phyloP scores from a whole-genome alignment of 2,797 vertebrate genomes.

The Eupleurogrammus muticus region DNA sequence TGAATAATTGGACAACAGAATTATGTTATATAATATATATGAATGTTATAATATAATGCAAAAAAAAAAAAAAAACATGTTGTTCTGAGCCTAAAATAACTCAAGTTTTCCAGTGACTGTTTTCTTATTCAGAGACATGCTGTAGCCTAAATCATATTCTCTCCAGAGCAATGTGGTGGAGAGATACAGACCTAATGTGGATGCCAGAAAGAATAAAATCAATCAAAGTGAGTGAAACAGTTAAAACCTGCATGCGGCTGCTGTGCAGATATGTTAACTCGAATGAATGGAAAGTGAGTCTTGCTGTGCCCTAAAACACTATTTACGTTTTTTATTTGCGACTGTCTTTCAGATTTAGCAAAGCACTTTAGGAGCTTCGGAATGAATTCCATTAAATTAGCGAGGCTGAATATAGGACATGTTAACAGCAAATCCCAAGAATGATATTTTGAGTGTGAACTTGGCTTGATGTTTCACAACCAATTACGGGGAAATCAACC shows the following conservation, averaged over 20 bases:
- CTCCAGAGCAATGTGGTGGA: constrained; percentile 22
- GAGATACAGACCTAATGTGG: constrained; percentile 37
- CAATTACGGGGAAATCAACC: constrained; percentile 64
- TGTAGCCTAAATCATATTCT: constrained; percentile 42
- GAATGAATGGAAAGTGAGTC: constrained; percentile 43
- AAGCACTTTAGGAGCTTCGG: constrained; percentile 34
- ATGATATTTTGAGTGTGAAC: constrained; percentile 52
- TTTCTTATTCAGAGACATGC: constrained; percentile 34
- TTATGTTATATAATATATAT: constrained; percentile 11
- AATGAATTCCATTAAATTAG: constrained; percentile 35
- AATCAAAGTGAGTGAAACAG: constrained; percentile 50
- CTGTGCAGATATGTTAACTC: constrained; percentile 35
- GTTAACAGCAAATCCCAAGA: constrained; percentile 43
- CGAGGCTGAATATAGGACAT: constrained; percentile 38
- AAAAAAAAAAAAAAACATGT: neutral
- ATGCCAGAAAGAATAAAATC: constrained; percentile 47
- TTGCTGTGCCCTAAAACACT: constrained; percentile 23
- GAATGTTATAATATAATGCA: constrained; percentile 8
- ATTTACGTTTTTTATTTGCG: constrained; percentile 36
- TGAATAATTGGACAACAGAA: constrained; percentile 36
- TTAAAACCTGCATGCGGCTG: constrained; percentile 44
- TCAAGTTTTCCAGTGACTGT: constrained; percentile 17
- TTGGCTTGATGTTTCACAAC: constrained; percentile 53
- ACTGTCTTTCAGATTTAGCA: constrained; percentile 38
- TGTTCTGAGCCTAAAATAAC: constrained; percentile 22